These are phyloP conservation scores for Cavia porcellus DNA, from an alignment of 2,113 vertebrate genomes.

Conservation along the genomic window DNA sequence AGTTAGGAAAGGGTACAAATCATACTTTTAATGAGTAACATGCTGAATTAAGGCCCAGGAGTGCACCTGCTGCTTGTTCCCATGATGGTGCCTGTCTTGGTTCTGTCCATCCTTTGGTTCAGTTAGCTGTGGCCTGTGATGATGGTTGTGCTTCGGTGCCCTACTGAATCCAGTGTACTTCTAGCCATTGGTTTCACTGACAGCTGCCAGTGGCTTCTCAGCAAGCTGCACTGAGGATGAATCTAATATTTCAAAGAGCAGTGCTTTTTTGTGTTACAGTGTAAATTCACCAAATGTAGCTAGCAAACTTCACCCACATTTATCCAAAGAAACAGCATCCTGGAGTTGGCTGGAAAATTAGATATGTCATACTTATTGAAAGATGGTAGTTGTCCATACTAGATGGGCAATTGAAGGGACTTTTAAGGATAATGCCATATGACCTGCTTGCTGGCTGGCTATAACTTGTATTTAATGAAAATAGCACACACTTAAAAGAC, in stretches of 20 bases:
- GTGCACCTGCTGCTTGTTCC: not conserved
- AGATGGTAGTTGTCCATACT: not conserved
- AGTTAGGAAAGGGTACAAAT: not conserved
- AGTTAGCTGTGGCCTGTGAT: not conserved
- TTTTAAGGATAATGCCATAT: conserved; percentile 12
- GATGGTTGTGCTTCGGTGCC: not conserved
- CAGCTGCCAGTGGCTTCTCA: not conserved
- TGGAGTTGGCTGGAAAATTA: not conserved
- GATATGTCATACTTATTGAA: not conserved
- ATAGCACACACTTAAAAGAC: not conserved
- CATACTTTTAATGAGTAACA: not conserved
- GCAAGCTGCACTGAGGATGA: not conserved
- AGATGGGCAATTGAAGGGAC: not conserved
- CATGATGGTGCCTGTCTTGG: not conserved
- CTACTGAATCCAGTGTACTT: not conserved
- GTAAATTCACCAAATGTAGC: not conserved
- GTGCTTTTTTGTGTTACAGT: not conserved
- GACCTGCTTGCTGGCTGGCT: not conserved
- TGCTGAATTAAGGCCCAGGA: not conserved
- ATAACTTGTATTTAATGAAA: not conserved
- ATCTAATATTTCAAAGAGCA: not conserved
- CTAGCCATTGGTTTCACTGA: not conserved
- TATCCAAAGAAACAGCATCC: not conserved
- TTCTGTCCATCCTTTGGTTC: not conserved
- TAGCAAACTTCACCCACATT: not conserved